phyloP scores from a whole-genome alignment of 2,113 vertebrate species.

The Callopanchax toddi region DNA sequence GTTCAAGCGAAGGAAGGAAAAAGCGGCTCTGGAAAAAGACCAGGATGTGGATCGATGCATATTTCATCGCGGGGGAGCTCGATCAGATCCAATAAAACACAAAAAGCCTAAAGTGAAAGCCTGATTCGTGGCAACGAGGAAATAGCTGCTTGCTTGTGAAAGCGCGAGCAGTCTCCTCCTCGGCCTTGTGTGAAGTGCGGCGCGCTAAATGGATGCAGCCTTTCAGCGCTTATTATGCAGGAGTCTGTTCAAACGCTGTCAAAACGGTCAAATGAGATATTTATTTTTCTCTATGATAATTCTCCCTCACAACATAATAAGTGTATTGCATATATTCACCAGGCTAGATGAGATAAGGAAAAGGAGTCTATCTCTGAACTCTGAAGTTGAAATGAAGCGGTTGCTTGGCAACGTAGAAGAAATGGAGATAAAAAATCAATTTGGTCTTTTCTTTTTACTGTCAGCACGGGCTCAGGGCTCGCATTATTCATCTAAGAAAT shows the following conservation, averaged over 20 bases:
- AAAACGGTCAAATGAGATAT: constrained; percentile 4
- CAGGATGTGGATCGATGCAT: constrained; percentile 8
- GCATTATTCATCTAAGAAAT: too few species aligned
- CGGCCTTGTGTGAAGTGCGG: neutral
- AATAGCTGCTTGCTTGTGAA: constrained; percentile 3
- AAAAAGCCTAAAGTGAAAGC: constrained; percentile 18
- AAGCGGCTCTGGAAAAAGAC: constrained; percentile 11
- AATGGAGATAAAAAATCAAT: constrained; percentile 26
- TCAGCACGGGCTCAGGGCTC: too few species aligned
- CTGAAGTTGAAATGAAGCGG: constrained; percentile 17
- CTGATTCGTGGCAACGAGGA: constrained; percentile 15
- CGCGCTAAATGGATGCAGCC: constrained; percentile 10
- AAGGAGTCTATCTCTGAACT: constrained; percentile 20
- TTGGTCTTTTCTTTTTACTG: neutral
- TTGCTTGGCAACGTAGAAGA: constrained; percentile 45
- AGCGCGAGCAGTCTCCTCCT: constrained; percentile 2
- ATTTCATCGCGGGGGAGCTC: constrained; percentile 16
- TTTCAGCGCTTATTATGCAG: constrained; percentile 21
- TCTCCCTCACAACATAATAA: neutral
- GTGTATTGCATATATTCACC: constrained; percentile 17
- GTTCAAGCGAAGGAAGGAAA: too few species aligned
- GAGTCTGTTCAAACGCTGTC: neutral
- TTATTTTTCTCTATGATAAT: constrained; percentile 8
- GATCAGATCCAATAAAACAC: constrained; percentile 24
- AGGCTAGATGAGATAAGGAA: constrained; percentile 23